Conservation (phyloP, 2,888 invertebrate genomes). For the Rhopalosiphum nymphaeae region DNA sequence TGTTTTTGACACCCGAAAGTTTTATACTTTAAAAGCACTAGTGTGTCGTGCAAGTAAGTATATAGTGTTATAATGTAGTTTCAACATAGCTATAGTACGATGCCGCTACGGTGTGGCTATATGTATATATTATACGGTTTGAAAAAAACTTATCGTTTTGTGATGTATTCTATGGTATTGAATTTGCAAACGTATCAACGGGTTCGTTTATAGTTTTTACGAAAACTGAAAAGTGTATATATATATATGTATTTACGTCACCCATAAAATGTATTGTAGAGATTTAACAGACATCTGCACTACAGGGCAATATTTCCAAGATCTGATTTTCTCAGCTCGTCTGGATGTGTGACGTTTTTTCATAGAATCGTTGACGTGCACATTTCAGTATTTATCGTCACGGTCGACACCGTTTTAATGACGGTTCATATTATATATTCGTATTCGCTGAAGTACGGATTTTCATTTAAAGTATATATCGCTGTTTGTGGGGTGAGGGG, state of each 20-base stretch:
- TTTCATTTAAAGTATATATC: constrained; percentile 30
- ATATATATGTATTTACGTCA: neutral
- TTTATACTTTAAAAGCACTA: neutral
- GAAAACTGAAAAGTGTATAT: neutral
- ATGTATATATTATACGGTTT: neutral
- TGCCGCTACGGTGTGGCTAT: neutral
- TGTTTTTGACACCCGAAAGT: neutral
- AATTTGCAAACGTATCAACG: neutral
- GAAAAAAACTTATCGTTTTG: neutral
- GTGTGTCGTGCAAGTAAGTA: neutral
- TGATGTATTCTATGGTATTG: neutral
- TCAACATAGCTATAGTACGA: neutral
- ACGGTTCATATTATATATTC: constrained; percentile 8
- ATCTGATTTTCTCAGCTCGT: neutral
- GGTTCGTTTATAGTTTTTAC: neutral
- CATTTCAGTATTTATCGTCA: neutral
- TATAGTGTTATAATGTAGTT: neutral
- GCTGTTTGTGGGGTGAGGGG: neutral
- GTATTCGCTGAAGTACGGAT: constrained; percentile 22
- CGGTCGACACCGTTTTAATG: constrained; percentile 33
- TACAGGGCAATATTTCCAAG: neutral
- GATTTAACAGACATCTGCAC: neutral
- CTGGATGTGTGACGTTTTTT: constrained; percentile 10
- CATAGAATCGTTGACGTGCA: neutral
- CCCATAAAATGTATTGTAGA: neutral